These are phyloP conservation scores for Clunio marinus DNA, from an alignment of 2,888 invertebrate species.

Conservation along the genomic window DNA sequence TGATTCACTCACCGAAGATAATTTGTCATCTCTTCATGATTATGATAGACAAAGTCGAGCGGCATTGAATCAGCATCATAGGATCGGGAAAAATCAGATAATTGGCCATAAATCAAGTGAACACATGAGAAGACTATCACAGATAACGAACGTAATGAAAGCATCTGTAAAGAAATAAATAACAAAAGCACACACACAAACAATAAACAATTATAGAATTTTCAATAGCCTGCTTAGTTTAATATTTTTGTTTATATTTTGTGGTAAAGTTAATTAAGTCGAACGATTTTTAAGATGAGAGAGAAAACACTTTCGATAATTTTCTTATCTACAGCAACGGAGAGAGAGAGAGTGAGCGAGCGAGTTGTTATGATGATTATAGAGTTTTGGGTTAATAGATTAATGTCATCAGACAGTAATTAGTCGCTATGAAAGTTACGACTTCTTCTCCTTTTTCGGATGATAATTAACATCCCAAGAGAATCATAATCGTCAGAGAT, in stretches of 20 bases:
- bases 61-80: background rate
- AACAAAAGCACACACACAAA: too few relatives aligned
- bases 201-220: too few relatives aligned
- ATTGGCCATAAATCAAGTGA: conserved; percentile 34
- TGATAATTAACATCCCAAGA: background rate
- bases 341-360: background rate
- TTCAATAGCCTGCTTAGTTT: background rate
- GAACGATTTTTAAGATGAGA: background rate
- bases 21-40: conserved; percentile 78
- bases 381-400: conserved; percentile 15
- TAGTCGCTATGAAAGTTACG: background rate
- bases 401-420: conserved; percentile 4
- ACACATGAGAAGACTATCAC: conserved; percentile 26
- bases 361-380: background rate
- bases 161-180: conserved; percentile 30
- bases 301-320: conserved; percentile 20
- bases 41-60: conserved; percentile 80
- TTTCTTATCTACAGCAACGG: background rate
- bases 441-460: background rate
- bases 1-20: conserved; percentile 59
- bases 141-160: background rate
- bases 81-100: background rate
- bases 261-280: background rate
- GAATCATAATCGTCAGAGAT: background rate
- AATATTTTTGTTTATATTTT: background rate